Evolutionary conservation across 2,888 invertebrate species (phyloP).

Genomic region (Leptura quadrifasciata): DNA sequence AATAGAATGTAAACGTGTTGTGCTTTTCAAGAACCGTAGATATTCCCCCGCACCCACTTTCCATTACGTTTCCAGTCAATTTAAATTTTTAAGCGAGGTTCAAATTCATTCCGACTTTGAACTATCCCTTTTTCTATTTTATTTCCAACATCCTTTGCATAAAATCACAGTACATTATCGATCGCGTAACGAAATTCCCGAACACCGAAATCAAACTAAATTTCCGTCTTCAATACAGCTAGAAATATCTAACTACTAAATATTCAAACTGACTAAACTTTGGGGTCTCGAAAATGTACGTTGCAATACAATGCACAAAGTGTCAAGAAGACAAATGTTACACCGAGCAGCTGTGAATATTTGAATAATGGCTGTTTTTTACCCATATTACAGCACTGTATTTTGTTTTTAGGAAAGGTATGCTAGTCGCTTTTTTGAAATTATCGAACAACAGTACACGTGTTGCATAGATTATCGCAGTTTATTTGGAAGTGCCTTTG

Average conservation of each 20-base stretch:
- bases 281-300: slow-evolving; percentile 32
- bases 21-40: neutral
- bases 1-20: slow-evolving; percentile 4
- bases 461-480: slow-evolving; percentile 11
- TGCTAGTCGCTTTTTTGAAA: neutral
- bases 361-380: slow-evolving; percentile 37
- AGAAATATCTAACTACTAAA: slow-evolving; percentile 42
- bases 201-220: slow-evolving; percentile 44
- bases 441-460: slow-evolving; percentile 1
- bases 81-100: slow-evolving; percentile 28
- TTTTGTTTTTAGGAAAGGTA: neutral
- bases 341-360: slow-evolving; percentile 38
- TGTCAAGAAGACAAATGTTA: slow-evolving; percentile 46
- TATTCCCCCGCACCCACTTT: neutral
- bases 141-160: slow-evolving; percentile 35
- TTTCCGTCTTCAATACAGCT: slow-evolving; percentile 34
- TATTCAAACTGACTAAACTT: slow-evolving; percentile 42
- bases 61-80: neutral
- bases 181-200: slow-evolving; percentile 27
- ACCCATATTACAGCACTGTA: slow-evolving; percentile 28
- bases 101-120: slow-evolving; percentile 32
- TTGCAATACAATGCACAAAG: slow-evolving; percentile 40
- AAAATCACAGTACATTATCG: slow-evolving; percentile 39
- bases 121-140: slow-evolving; percentile 28
- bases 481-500: slow-evolving; percentile 12